Evolutionary conservation across 2,888 invertebrate species (phyloP).

Genomic region (Heteromyza rotundicornis): DNA sequence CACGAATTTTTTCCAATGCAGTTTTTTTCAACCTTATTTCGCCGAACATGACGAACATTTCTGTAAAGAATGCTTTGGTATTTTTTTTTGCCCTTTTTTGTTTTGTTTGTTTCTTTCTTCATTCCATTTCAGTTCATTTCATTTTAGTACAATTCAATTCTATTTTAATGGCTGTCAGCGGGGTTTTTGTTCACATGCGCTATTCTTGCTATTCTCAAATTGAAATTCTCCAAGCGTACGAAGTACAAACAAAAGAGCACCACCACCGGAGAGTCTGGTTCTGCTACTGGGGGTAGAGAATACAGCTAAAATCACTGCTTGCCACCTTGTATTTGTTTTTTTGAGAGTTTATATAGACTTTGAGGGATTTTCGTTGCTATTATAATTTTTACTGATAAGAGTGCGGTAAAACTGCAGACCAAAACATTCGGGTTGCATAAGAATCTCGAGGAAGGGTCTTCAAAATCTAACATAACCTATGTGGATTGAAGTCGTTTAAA

Average conservation of each 20-base stretch:
- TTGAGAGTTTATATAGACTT: too few species aligned
- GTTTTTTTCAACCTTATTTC: not conserved
- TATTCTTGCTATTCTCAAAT: not conserved
- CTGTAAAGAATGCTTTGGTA: not conserved
- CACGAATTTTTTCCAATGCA: not conserved
- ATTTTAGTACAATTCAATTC: constrained; percentile 13
- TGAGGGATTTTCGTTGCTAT: too few species aligned
- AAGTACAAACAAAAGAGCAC: not conserved
- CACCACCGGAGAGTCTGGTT: not conserved
- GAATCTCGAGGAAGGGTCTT: too few species aligned
- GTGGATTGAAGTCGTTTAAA: too few species aligned
- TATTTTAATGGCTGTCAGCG: constrained; percentile 17
- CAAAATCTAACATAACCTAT: too few species aligned
- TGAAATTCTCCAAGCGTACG: constrained; percentile 3
- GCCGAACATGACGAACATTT: not conserved
- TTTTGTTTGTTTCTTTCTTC: constrained; percentile 11
- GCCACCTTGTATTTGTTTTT: not conserved
- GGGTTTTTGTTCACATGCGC: constrained; percentile 7
- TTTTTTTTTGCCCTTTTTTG: not conserved
- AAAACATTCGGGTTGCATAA: too few species aligned
- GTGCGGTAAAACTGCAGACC: too few species aligned
- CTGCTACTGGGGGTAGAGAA: not conserved
- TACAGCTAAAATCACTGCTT: not conserved
- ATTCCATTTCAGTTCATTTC: constrained; percentile 16
- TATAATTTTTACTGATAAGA: too few species aligned